phyloP scores from a whole-genome alignment of 2,888 invertebrate genomes.

The Caenorhabditis parvicauda region DNA sequence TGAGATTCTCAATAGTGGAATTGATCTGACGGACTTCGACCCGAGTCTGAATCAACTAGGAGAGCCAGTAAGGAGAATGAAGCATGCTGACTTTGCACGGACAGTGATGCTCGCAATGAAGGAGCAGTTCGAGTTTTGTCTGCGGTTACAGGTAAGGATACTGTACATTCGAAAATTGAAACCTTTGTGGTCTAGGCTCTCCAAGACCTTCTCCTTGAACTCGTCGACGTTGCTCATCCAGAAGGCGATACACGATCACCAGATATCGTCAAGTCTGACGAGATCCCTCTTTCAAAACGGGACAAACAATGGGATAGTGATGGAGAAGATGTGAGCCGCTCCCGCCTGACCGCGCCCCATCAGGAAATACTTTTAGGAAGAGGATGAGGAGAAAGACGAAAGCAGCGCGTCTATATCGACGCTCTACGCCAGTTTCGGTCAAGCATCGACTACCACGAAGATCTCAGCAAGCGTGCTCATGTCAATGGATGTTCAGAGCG shows the following conservation, averaged over 20 bases:
- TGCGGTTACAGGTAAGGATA: conserved; percentile 71
- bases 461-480: conserved; percentile 20
- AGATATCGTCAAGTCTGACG: too few relatives aligned
- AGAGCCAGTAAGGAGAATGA: conserved; percentile 71
- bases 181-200: too few relatives aligned
- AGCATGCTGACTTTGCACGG: conserved; percentile 74
- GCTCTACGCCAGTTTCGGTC: too few relatives aligned
- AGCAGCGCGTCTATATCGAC: too few relatives aligned
- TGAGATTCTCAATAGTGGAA: conserved; percentile 45
- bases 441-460: background rate
- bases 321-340: too few relatives aligned
- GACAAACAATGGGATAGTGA: too few relatives aligned
- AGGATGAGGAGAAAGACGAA: too few relatives aligned
- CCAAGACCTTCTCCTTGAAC: conserved; percentile 34
- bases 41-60: conserved; percentile 65
- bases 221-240: conserved; percentile 22
- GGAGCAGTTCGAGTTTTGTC: conserved; percentile 73
- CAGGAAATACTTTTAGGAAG: too few relatives aligned
- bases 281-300: too few relatives aligned
- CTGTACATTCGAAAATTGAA: too few relatives aligned
- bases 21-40: conserved; percentile 48
- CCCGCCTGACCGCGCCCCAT: too few relatives aligned
- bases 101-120: conserved; percentile 73
- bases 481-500: conserved; percentile 19
- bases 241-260: too few relatives aligned